Percentiles rank a stretch among this genome's conserved stretches.
These are phyloP conservation scores for Pomatorhinus ruficollis DNA, from an alignment of 2,113 vertebrate species.

Conservation along the genomic window DNA sequence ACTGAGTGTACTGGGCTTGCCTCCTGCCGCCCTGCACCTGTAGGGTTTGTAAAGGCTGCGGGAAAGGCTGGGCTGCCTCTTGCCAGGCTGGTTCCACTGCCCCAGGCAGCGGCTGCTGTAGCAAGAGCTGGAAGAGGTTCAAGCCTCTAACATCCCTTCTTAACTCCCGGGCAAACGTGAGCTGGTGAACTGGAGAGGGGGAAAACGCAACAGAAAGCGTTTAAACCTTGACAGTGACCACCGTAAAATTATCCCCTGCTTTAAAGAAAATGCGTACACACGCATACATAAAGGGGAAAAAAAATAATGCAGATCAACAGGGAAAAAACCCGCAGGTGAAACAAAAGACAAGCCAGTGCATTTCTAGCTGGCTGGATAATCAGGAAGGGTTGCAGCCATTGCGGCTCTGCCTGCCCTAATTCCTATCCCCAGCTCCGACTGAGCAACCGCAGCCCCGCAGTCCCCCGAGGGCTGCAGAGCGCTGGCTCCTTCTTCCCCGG, in stretches of 20 bases:
- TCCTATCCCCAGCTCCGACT: background rate
- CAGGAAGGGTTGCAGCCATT: background rate
- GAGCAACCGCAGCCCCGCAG: conserved; percentile 34
- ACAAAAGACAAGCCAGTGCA: background rate
- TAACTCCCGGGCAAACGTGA: background rate
- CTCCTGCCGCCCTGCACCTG: background rate
- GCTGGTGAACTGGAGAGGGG: background rate
- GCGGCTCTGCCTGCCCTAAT: conserved; percentile 42
- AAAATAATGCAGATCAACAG: background rate
- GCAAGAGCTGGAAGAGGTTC: background rate
- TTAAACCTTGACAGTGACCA: background rate
- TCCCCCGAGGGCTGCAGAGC: conserved; percentile 2
- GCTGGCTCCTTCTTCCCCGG: background rate
- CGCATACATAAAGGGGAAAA: rapidly evolving
- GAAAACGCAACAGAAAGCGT: background rate
- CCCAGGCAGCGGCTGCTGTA: background rate
- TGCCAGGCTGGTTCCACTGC: background rate
- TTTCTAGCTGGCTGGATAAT: conserved; percentile 27
- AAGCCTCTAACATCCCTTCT: background rate
- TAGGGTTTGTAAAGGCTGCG: background rate
- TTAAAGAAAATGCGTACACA: background rate
- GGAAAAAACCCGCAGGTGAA: background rate
- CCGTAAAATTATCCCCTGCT: background rate
- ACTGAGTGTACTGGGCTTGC: background rate
- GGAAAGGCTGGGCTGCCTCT: background rate